Evolutionary conservation across 64 coral and sea anemone genomes (phyloP), one percentile per base, ranked within the genome.

Genomic region (Actinia equina): DNA sequence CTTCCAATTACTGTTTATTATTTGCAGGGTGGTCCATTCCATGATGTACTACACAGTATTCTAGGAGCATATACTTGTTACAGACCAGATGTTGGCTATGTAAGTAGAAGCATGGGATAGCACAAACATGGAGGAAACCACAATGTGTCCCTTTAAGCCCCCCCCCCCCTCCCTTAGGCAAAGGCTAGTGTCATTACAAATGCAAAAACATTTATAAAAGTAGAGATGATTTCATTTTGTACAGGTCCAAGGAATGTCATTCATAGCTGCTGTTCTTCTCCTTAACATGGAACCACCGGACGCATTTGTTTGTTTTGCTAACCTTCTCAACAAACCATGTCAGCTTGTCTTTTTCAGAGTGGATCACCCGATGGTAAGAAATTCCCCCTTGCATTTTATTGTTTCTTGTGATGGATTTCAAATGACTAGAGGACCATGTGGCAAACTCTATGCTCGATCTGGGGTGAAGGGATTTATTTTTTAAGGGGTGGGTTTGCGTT

Each of bases 221-320:
- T 37, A 88, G 5, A 11, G 14, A 17, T 23, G 76, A 13, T 63
- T 16, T 85, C 13, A 78, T 63, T 65, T 12, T 88, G 77, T 92
- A 11, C 62, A 99, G 97, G 97, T 99, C 12, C 97, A 99, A 77
- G 97, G 97, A 45, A 99, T 99, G 97, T 95, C 97, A 15, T 99
- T 99, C 64, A 84, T 99, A 77, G 97, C 97, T 59, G 97, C 97
- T 43, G 97, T 99, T 62, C 71, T 99, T 51, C 71, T 99, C 14
- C 91, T 99, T 1, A 99, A 99, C 83, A 92, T 99, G 91, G 93
- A 93, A 46, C 93, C 93, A 64, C 83, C 93, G 45, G 93, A 99
- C 62, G 97, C 97, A 1, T 99, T 99, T 46, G 86, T 99, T 44
- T 95, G 97, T 79, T 99, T 99, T 93, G 97, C 97, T 26, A 99